A percentile compares a stretch with the other conserved stretches of the same genome.
phyloP scores from a whole-genome alignment of 2,113 vertebrate genomes.

The Lanius ludovicianus region DNA sequence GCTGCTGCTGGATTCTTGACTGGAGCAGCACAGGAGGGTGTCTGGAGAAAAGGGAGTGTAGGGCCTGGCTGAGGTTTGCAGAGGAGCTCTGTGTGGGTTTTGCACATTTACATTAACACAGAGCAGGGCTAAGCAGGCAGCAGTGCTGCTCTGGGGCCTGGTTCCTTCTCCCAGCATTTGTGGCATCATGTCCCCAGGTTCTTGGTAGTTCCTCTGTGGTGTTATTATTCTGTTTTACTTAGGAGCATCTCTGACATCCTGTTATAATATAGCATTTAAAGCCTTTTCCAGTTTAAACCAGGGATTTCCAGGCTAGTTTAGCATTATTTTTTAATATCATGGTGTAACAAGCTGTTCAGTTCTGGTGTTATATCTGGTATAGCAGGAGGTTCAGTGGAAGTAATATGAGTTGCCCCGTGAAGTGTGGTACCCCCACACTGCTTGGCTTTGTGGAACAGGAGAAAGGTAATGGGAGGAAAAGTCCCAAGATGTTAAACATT shows the following conservation, averaged over 20 bases:
- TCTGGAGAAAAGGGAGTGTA: fast-evolving
- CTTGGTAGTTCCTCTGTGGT: background rate
- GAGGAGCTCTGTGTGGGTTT: background rate
- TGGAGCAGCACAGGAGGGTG: fast-evolving
- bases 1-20: background rate
- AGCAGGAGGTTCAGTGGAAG: background rate
- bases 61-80: background rate
- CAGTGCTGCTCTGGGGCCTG: background rate
- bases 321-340: background rate
- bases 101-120: background rate
- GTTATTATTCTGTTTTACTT: background rate
- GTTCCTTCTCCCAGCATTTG: fast-evolving
- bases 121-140: background rate
- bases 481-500: background rate
- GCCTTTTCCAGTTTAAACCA: background rate
- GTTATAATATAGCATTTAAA: background rate
- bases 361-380: background rate
- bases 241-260: background rate
- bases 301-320: background rate
- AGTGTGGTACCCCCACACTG: background rate
- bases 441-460: background rate
- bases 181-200: background rate
- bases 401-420: background rate
- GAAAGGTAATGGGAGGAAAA: background rate
- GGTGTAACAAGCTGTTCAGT: background rate